Percentiles rank a stretch among this genome's conserved stretches.
These are phyloP conservation scores for Chelonus formosanus DNA, from an alignment of 2,888 invertebrate species.

Conservation along the genomic window DNA sequence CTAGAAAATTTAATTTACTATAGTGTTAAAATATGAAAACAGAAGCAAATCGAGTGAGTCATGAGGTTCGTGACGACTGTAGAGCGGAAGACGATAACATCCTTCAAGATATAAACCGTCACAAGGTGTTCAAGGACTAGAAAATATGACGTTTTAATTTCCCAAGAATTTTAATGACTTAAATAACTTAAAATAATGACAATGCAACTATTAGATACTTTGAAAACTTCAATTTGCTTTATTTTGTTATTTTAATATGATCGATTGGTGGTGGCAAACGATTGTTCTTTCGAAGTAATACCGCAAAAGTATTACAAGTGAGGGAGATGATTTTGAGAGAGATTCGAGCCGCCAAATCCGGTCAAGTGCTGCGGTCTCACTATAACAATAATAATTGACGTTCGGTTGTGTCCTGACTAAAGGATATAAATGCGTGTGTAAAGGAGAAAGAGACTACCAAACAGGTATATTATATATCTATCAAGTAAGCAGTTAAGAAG, in stretches of 20 bases:
- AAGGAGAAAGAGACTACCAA: constrained; percentile 35
- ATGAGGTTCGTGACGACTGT: not conserved
- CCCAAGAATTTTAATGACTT: too few species aligned
- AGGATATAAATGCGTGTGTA: constrained; percentile 52
- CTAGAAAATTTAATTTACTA: not conserved
- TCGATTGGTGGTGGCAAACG: not conserved
- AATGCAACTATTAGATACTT: too few species aligned
- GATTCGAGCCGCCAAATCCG: constrained; percentile 36
- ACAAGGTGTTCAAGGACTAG: constrained; percentile 5
- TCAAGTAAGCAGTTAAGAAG: constrained; percentile 56
- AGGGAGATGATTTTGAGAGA: constrained; percentile 22
- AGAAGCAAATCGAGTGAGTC: constrained; percentile 5
- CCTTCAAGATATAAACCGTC: constrained; percentile 2
- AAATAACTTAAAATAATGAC: too few species aligned
- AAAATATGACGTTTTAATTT: not conserved
- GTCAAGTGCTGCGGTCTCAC: constrained; percentile 49
- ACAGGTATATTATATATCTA: constrained; percentile 33
- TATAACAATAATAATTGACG: constrained; percentile 52
- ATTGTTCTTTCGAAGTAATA: constrained; percentile 11
- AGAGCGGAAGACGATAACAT: constrained; percentile 13
- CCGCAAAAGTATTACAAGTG: constrained; percentile 9
- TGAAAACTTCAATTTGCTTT: too few species aligned
- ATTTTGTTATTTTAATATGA: too few species aligned
- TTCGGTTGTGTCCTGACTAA: constrained; percentile 45
- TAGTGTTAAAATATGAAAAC: not conserved